Evolutionary conservation across 2,113 vertebrate genomes (phyloP).

Genomic region (Tiliqua scincoides): DNA sequence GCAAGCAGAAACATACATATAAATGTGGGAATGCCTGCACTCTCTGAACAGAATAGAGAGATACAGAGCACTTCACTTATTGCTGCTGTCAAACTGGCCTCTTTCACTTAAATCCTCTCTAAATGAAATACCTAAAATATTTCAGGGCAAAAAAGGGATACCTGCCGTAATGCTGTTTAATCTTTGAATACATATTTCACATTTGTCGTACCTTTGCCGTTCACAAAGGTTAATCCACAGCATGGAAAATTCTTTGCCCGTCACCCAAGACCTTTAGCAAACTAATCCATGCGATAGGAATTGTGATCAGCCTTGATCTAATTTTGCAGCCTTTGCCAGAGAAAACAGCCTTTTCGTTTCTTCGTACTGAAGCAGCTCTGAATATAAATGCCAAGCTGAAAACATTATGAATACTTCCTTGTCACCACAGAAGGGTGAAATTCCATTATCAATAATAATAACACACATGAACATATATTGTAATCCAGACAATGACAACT

Average conservation of each 20-base stretch:
- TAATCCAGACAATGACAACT: constrained; percentile 43
- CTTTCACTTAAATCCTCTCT: not conserved
- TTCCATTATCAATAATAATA: constrained; percentile 38
- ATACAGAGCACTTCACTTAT: not conserved
- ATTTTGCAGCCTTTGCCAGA: not conserved
- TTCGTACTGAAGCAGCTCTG: not conserved
- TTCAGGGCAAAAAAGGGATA: not conserved
- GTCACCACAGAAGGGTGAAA: constrained; percentile 24
- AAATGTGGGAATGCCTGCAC: not conserved
- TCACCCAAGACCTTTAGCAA: not conserved
- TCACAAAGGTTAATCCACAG: not conserved
- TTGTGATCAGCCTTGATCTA: not conserved
- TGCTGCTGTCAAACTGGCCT: not conserved
- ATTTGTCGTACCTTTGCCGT: not conserved
- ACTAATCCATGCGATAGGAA: not conserved
- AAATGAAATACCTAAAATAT: not conserved
- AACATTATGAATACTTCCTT: constrained; percentile 28
- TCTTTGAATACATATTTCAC: not conserved
- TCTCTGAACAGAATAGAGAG: not conserved
- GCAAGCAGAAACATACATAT: not conserved
- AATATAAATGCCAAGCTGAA: constrained; percentile 17
- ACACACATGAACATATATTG: constrained; percentile 53
- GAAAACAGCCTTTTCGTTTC: not conserved
- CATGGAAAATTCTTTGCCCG: not conserved
- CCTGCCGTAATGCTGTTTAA: not conserved